A percentile compares a stretch with the other conserved stretches of the same genome.
These are phyloP conservation scores for Aspidoscelis tigris DNA, from an alignment of 2,113 vertebrate genomes.

Conservation along the genomic window DNA sequence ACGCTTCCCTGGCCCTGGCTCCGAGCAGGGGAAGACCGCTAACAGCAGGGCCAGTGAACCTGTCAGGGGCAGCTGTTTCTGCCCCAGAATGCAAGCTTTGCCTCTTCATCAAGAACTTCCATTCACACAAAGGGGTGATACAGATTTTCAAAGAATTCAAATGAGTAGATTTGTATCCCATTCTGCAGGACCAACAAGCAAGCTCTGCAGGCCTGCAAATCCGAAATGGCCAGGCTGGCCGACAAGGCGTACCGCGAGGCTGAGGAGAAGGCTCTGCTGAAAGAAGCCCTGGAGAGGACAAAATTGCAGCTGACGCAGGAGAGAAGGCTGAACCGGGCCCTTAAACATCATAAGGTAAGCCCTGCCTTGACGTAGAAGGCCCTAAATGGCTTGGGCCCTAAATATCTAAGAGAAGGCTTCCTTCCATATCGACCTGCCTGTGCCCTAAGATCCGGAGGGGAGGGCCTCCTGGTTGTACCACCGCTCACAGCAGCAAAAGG, in stretches of 20 bases:
- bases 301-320: constrained; percentile 72
- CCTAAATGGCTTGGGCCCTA: too few relatives aligned
- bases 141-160: too few relatives aligned
- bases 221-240: constrained; percentile 69
- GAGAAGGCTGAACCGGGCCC: constrained; percentile 53
- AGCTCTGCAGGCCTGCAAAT: constrained; percentile 59
- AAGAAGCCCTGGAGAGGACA: constrained; percentile 73
- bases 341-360: constrained; percentile 71
- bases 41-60: too few relatives aligned
- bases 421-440: too few relatives aligned
- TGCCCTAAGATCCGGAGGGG: too few relatives aligned
- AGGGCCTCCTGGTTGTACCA: too few relatives aligned
- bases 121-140: too few relatives aligned
- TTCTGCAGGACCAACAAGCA: constrained; percentile 68
- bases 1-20: background rate
- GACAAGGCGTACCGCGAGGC: constrained; percentile 67
- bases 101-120: too few relatives aligned
- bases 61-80: too few relatives aligned
- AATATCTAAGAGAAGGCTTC: too few relatives aligned
- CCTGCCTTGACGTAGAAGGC: background rate
- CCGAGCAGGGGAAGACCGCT: background rate
- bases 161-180: background rate
- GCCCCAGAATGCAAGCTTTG: too few relatives aligned
- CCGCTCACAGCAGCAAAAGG: too few relatives aligned
- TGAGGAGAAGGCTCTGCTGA: constrained; percentile 78